Base-by-base conservation (phyloP, 2,797 vertebrate genomes). In the Spinus pinus region DNA sequence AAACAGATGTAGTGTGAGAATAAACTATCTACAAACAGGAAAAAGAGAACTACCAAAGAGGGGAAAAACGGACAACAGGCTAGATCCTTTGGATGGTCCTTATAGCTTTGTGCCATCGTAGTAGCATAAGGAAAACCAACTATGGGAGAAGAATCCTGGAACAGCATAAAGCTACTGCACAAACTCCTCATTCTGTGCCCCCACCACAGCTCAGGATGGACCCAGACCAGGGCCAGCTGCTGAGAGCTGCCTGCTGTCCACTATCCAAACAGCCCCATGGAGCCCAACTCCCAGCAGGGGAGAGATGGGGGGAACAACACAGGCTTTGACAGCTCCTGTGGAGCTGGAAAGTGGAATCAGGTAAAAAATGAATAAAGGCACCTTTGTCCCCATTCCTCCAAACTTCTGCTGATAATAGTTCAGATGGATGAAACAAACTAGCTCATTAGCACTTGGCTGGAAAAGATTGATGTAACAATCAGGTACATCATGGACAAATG, bases 341-440 rank as follows among this genome's bases (percentile, higher is more conserved):
- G 81, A 95, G 78, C 53, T 85, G 83, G 66, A 28, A 78, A 90
- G 56, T 44, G 37, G 67, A 62, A 77, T 69, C 72, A 87, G 91
- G 86, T 94, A 64, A 94, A 81, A 83, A 90, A 87, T 14, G 8
- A 88, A 86, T 61, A 81, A 91, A 81, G 31, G 19, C 31, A 88
- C 28, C 33, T 78, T 72, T 73, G 51, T 80, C 19, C 33, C 37
- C 41, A 22, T 31, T 91, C 57, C 81, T 87, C 74, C 79, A 85
- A 2, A 30, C 64, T 50, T 89, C 67, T 64, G 80, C 51, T 87
- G 72, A 20, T 56, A 91, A 51, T 30, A 85, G 37, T 33, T 94
- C 61, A 64, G 53, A 80, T 13, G 42, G 69, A 75, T 83, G 18
- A 94, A 88, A 66, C 25, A 6, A 91, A 69, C 21, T 37, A 53